Evolutionary conservation across 2,888 invertebrate genomes (phyloP).

Genomic region (Agriotes lineatus): DNA sequence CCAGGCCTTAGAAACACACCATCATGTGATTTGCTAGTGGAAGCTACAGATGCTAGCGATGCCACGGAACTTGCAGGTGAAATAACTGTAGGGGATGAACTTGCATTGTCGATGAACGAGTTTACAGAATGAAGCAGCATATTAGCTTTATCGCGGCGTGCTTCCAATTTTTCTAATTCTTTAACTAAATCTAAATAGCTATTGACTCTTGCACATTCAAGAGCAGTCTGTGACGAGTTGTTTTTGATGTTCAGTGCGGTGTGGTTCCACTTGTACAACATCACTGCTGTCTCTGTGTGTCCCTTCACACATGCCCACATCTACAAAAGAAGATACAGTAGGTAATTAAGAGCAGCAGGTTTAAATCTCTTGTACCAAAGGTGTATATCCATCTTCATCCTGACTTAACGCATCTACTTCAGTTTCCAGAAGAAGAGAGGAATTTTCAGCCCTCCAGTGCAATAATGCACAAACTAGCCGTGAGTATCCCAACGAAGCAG

Average conservation of each 20-base stretch:
- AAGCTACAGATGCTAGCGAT: constrained; percentile 64
- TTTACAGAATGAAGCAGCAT: constrained; percentile 64
- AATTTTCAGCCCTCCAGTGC: constrained; percentile 91
- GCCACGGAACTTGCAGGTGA: constrained; percentile 65
- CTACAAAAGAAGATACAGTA: constrained; percentile 64
- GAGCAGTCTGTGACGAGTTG: constrained; percentile 72
- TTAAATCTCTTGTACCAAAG: too few species aligned
- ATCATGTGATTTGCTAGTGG: constrained; percentile 71
- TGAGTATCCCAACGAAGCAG: constrained; percentile 91
- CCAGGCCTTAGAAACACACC: constrained; percentile 80
- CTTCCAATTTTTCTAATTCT: constrained; percentile 83
- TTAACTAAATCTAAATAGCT: constrained; percentile 78
- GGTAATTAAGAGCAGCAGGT: constrained; percentile 52
- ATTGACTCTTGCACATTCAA: constrained; percentile 73
- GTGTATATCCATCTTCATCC: constrained; percentile 91
- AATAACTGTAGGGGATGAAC: constrained; percentile 61
- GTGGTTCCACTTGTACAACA: constrained; percentile 89
- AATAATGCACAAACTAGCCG: constrained; percentile 86
- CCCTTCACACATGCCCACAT: constrained; percentile 94
- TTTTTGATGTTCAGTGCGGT: constrained; percentile 80
- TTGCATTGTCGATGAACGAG: constrained; percentile 26
- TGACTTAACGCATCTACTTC: constrained; percentile 93
- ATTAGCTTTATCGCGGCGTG: constrained; percentile 66
- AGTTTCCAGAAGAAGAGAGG: constrained; percentile 85
- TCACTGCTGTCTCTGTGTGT: constrained; percentile 86